Conservation (phyloP, 2,797 vertebrate genomes). For the Eutrigla gurnardus region DNA sequence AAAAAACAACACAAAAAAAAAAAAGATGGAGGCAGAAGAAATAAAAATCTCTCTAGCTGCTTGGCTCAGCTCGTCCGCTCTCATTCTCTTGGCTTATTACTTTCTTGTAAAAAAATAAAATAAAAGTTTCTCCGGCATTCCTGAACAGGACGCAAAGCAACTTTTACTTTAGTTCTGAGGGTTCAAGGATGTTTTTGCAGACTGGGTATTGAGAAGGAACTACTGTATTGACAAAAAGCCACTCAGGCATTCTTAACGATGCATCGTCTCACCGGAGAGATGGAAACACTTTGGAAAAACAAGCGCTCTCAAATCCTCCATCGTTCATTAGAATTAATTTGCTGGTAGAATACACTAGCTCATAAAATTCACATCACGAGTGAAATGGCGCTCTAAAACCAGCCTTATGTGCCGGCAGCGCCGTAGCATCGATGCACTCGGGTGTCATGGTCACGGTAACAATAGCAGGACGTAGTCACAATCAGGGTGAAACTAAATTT, state of each 20-base stretch:
- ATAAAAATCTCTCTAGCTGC: constrained; percentile 58
- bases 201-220: constrained; percentile 10
- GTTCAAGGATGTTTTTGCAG: constrained; percentile 47
- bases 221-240: constrained; percentile 24
- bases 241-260: constrained; percentile 16
- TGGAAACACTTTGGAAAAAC: constrained; percentile 9
- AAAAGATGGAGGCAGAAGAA: constrained; percentile 70
- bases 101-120: constrained; percentile 5
- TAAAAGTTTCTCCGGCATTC: constrained; percentile 13
- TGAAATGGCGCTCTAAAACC: background rate
- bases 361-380: background rate
- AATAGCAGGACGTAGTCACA: constrained; percentile 3
- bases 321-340: constrained; percentile 19
- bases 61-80: constrained; percentile 54
- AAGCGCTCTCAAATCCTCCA: constrained; percentile 4
- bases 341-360: constrained; percentile 7
- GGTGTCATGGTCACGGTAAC: background rate
- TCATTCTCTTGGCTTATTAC: constrained; percentile 59
- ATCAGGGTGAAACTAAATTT: constrained; percentile 6
- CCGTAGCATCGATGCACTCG: background rate
- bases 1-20: constrained; percentile 12
- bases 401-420: background rate
- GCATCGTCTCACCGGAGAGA: constrained; percentile 6
- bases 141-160: constrained; percentile 40
- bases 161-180: constrained; percentile 39